Evolutionary conservation across 1,140 invertebrate genomes (phyloP).

Genomic region (Subanguina moxae): DNA sequence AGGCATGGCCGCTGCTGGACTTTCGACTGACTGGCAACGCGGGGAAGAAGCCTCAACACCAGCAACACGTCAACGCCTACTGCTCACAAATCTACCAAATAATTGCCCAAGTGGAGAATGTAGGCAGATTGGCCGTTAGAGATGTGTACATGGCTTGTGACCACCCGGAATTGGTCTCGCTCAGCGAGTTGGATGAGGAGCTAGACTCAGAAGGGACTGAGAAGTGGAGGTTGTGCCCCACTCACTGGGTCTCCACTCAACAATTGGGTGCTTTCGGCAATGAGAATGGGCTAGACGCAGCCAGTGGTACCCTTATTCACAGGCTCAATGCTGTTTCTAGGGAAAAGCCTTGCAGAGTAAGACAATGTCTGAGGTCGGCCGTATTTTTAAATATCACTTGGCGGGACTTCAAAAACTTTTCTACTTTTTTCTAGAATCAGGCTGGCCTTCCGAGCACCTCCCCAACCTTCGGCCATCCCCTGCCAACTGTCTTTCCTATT

Average conservation of each 20-base stretch:
- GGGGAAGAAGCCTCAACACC: neutral
- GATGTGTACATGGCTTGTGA: constrained; percentile 11
- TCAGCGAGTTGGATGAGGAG: constrained; percentile 4
- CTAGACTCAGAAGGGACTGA: neutral
- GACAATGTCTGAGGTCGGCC: too few species aligned
- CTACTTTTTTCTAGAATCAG: constrained; percentile 8
- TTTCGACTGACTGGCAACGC: constrained; percentile 10
- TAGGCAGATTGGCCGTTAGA: constrained; percentile 11
- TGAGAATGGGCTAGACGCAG: too few species aligned
- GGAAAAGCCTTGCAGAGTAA: too few species aligned
- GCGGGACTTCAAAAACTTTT: too few species aligned
- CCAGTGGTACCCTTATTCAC: neutral
- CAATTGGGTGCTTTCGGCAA: too few species aligned
- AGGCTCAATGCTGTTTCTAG: neutral
- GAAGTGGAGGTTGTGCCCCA: neutral
- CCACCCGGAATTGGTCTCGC: constrained; percentile 13
- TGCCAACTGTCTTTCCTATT: constrained; percentile 9
- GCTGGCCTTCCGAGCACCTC: constrained; percentile 11
- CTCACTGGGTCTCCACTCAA: neutral
- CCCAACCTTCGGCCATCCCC: neutral
- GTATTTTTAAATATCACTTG: too few species aligned
- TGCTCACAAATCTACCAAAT: constrained; percentile 19
- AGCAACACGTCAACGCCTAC: constrained; percentile 17
- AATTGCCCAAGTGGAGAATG: constrained; percentile 7
- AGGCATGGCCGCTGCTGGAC: constrained; percentile 11